A percentile compares a stretch with the other conserved stretches of the same genome.
These are phyloP conservation scores for Oegoconia quadripuncta DNA, from an alignment of 2,888 invertebrate species.

Conservation along the genomic window DNA sequence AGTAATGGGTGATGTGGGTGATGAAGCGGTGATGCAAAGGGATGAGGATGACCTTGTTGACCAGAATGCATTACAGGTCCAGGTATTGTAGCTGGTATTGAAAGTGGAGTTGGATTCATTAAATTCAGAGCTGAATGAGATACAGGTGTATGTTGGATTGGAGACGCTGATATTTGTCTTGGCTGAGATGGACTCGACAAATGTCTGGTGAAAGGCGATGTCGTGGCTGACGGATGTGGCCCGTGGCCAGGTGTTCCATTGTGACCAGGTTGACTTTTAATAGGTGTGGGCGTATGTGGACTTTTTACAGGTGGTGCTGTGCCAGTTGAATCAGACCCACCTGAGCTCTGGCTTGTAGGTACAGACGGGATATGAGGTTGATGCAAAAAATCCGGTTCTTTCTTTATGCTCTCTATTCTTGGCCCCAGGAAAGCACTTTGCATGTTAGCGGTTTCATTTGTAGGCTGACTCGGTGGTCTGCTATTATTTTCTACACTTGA, in stretches of 20 bases:
- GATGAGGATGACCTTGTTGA: slow-evolving; percentile 84
- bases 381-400: slow-evolving; percentile 83
- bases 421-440: slow-evolving; percentile 81
- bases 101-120: slow-evolving; percentile 79
- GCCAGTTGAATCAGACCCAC: slow-evolving; percentile 59
- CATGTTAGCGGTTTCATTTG: slow-evolving; percentile 68
- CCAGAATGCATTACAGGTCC: slow-evolving; percentile 87
- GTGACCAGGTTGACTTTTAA: slow-evolving; percentile 67
- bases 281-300: slow-evolving; percentile 75
- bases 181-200: slow-evolving; percentile 70
- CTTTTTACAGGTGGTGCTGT: slow-evolving; percentile 79
- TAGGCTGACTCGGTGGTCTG: slow-evolving; percentile 69
- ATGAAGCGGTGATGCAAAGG: slow-evolving; percentile 83
- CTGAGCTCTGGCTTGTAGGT: slow-evolving; percentile 67
- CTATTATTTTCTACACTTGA: slow-evolving; percentile 70
- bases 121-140: slow-evolving; percentile 82
- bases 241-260: slow-evolving; percentile 61
- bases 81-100: slow-evolving; percentile 82
- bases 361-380: slow-evolving; percentile 74
- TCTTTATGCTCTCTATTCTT: slow-evolving; percentile 85
- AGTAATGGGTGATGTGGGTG: slow-evolving; percentile 87
- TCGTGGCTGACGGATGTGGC: slow-evolving; percentile 61
- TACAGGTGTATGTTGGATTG: slow-evolving; percentile 68
- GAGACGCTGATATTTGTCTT: slow-evolving; percentile 72
- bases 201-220: slow-evolving; percentile 73